phyloP scores from a whole-genome alignment of 2,113 vertebrate genomes.

The Leuciscus idus region DNA sequence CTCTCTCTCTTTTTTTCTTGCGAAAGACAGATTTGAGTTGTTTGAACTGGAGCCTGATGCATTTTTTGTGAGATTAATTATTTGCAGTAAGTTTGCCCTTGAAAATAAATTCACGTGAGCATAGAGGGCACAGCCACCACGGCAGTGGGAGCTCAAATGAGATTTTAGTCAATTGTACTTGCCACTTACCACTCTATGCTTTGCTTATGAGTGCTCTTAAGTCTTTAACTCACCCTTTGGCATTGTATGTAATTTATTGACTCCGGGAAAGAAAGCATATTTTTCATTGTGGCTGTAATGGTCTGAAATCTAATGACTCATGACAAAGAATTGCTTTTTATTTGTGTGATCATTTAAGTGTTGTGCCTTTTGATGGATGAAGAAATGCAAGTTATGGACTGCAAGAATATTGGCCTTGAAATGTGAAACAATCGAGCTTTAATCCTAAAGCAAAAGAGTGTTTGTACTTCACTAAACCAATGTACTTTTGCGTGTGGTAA shows the following conservation, averaged over 20 bases:
- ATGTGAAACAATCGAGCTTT: neutral
- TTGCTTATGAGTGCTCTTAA: conserved; percentile 43
- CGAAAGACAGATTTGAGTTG: conserved; percentile 67
- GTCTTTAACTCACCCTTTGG: conserved; percentile 39
- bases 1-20: conserved; percentile 45
- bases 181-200: conserved; percentile 38
- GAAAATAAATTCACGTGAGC: conserved; percentile 71
- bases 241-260: conserved; percentile 46
- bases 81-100: conserved; percentile 72
- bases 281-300: conserved; percentile 43
- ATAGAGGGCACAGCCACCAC: conserved; percentile 57
- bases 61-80: conserved; percentile 68
- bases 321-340: conserved; percentile 47
- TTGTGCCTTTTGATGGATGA: conserved; percentile 47
- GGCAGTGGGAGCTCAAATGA: conserved; percentile 55
- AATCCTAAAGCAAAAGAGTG: neutral
- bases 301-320: conserved; percentile 54
- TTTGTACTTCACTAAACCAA: neutral
- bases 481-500: neutral
- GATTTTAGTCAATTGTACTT: conserved; percentile 59
- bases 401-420: conserved; percentile 7
- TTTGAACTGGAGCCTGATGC: conserved; percentile 68
- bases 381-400: conserved; percentile 33
- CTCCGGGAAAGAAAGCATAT: conserved; percentile 30
- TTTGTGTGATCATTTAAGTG: conserved; percentile 44